These are phyloP conservation scores for Tragelaphus buxtoni DNA, from an alignment of 2,113 vertebrate genomes.

Conservation along the genomic window DNA sequence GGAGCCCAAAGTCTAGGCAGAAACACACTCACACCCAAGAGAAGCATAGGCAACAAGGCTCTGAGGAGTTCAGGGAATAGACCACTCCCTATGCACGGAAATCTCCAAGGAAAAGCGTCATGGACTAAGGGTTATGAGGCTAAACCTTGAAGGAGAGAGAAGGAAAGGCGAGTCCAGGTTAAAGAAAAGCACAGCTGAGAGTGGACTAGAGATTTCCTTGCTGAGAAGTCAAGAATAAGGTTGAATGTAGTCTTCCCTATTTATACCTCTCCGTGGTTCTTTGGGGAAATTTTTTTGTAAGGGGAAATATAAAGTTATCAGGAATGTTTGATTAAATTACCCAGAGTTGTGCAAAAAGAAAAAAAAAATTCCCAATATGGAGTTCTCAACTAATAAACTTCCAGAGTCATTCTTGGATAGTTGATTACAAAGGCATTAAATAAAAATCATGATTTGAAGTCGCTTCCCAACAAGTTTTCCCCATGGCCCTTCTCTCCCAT, in stretches of 20 bases:
- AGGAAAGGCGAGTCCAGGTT: neutral
- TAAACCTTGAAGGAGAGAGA: neutral
- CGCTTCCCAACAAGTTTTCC: neutral
- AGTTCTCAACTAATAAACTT: neutral
- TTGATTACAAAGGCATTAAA: neutral
- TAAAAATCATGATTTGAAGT: neutral
- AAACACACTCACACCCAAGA: neutral
- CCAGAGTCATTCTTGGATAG: neutral
- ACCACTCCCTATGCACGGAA: neutral
- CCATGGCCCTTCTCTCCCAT: neutral
- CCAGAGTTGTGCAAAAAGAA: neutral
- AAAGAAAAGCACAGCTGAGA: neutral
- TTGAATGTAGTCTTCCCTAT: neutral
- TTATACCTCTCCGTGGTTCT: neutral
- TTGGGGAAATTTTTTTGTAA: neutral
- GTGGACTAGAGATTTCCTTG: neutral
- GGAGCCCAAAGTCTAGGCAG: neutral
- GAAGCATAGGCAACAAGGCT: neutral
- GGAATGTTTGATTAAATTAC: conserved; percentile 12
- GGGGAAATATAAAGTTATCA: neutral
- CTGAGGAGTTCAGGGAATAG: neutral
- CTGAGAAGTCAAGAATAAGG: neutral
- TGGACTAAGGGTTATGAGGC: neutral
- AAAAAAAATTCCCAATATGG: neutral
- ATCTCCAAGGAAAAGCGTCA: neutral